Base-by-base conservation (phyloP, 2,888 invertebrate genomes). In the Rosalia funebris region DNA sequence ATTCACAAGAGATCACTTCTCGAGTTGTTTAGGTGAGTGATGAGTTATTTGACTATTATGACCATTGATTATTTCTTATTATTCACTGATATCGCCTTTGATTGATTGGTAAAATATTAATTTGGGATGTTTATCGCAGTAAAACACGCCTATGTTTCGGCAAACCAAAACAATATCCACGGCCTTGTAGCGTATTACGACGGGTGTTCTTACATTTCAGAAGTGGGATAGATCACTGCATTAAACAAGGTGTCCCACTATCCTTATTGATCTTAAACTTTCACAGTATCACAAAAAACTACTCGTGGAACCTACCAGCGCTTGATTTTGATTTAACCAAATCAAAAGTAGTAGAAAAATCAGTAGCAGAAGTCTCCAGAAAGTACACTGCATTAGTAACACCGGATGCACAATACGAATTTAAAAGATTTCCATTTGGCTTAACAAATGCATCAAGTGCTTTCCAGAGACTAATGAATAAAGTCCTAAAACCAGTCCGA, bases 391-490 rank as follows among this genome's bases (percentile, higher is more conserved):
- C 34, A n/a, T 34, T 34, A 2, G 34, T 34, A 11, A 34, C 34
- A 34, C 34, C 34, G 7, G 34, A 34, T 34, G 7, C 34, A 34
- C 34, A 34, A 11, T n/a, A 34, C 34, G 34, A 34, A 34, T n/a
- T 34, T 11, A 34, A 34, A n/a, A 34, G 34, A 34, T 34, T 34
- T 2, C 34, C 34, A 34, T 34, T 34, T 34, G 34, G 34, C 34
- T 11, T 34, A 11, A 34, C 10, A 34, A 34, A 34, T 34, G 34
- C 34, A 7, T n/a, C 34, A n/a, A 34, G 34, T 7, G 34, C 11
- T n/a, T 34, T 34, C 11, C 34, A 34, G 11, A 34, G 34, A 34
- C 11, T 34, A 25, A 34, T 34, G 34, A 34, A 34, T 11, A 34
- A 34, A 7, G 34, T 34, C 34, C 11, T 34, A 34, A 34, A 34